Conservation (phyloP, 2,797 vertebrate genomes). For the Brachyrhaphis roseni region DNA sequence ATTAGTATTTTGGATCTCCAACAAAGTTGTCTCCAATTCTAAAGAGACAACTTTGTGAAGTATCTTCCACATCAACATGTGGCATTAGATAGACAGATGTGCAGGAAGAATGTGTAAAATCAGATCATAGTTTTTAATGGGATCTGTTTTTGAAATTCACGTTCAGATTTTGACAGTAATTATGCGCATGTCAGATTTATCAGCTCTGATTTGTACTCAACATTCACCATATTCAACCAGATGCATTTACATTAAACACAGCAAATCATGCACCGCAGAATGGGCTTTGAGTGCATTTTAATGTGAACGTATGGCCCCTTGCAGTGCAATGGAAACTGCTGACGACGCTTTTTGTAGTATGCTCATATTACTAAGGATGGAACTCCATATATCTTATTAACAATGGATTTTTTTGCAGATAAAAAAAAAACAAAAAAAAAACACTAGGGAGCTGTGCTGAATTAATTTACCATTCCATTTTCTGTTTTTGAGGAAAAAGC, state of each 20-base stretch:
- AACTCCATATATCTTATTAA: constrained; percentile 13
- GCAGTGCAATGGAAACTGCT: constrained; percentile 8
- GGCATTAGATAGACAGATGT: constrained; percentile 17
- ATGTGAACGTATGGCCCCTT: constrained; percentile 14
- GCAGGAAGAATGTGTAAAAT: constrained; percentile 17
- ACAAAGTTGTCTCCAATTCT: constrained; percentile 54
- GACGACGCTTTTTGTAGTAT: background rate
- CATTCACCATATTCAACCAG: background rate
- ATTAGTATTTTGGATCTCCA: constrained; percentile 51
- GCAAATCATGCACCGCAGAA: constrained; percentile 8
- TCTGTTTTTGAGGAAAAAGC: constrained; percentile 5
- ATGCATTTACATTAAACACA: constrained; percentile 16
- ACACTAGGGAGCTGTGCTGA: background rate
- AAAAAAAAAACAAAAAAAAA: constrained; percentile 3
- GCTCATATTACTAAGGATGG: constrained; percentile 6
- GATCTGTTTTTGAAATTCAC: background rate
- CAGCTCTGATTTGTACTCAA: constrained; percentile 2
- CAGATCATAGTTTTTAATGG: constrained; percentile 7
- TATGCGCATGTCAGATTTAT: background rate
- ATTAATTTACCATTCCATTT: constrained; percentile 3
- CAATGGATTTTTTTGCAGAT: constrained; percentile 19
- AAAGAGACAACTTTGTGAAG: constrained; percentile 47
- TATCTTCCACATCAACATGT: constrained; percentile 45
- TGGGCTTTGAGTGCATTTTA: constrained; percentile 13
- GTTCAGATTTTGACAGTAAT: background rate